Base-by-base conservation (phyloP, 2,888 invertebrate genomes). In the Elysia crispata region DNA sequence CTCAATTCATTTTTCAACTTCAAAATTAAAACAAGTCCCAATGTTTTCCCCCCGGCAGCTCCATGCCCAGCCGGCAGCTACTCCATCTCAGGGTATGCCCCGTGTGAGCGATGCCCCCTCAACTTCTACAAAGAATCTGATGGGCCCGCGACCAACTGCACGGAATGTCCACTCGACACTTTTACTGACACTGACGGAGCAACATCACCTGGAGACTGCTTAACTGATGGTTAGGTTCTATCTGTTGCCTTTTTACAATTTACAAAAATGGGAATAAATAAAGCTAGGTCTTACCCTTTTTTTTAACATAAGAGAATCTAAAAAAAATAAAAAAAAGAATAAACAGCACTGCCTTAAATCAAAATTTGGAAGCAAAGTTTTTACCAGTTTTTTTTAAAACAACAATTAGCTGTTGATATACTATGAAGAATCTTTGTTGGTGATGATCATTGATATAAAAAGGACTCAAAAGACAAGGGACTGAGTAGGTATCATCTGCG, bases 31-130 rank as follows among this genome's bases (percentile, higher is more conserved):
- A n/a, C n/a, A n/a, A n/a, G n/a, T n/a, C n/a, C 41, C 11, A 41
- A 41, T 41, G 5, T 41, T 3, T 57, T 41, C 0, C 18, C 25
- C 79, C 81, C 93, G 94, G 86, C 88, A 96, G 96, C 98, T 81
- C 97, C 82, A 23, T 88, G 88, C 75, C 62, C 69, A 0, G 50
- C 81, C 11, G 88, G 88, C 3, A 67, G 70, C 11, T 89, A 84
- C 81, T 86, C 86, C 1, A 81, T 78, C n/a, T 79, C 79, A 20
- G 66, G 69, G 1, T 82, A 80, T 60, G 23, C 20, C 5, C 66
- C 80, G 13, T 86, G 86, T 77, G 77, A 73, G 28, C 49, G 69
- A 13, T 86, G 86, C 72, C 83, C 83, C 49, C 50, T 20, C 0
- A 81, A 85, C 15, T 82, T 82, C n/a, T 86, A 80, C 77, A 83